A percentile compares a stretch with the other conserved stretches of the same genome.
Conservation (phyloP, 1,140 invertebrate genomes). For the Drosophila equinoxialis region DNA sequence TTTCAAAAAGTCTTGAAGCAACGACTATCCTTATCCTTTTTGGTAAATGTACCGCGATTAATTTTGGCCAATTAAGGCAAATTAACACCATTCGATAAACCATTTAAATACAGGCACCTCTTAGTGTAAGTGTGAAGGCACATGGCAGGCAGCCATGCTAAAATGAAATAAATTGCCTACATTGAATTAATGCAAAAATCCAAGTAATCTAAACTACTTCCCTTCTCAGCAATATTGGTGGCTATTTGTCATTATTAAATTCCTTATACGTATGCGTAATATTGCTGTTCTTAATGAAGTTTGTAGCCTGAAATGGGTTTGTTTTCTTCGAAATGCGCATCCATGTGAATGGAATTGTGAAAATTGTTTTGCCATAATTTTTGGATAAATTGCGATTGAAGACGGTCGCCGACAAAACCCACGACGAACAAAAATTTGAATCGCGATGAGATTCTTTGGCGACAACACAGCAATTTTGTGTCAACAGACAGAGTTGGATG, state of each 20-base stretch:
- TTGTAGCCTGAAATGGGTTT: slow-evolving; percentile 48
- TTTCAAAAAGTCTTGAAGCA: slow-evolving; percentile 1
- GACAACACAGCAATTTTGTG: slow-evolving; percentile 53
- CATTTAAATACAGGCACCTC: slow-evolving; percentile 3
- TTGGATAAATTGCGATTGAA: slow-evolving; percentile 50
- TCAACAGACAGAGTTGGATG: slow-evolving; percentile 1
- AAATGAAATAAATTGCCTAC: not conserved
- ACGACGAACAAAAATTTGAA: slow-evolving; percentile 40
- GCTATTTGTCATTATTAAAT: slow-evolving; percentile 31
- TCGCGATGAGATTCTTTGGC: slow-evolving; percentile 28
- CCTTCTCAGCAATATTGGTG: not conserved
- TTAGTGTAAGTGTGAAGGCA: slow-evolving; percentile 14
- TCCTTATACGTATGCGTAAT: not conserved
- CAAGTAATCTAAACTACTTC: not conserved
- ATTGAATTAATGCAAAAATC: slow-evolving; percentile 11
- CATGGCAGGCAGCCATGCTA: not conserved
- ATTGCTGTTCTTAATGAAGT: slow-evolving; percentile 43
- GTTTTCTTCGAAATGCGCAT: slow-evolving; percentile 37
- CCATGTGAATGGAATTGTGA: slow-evolving; percentile 43
- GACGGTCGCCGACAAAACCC: slow-evolving; percentile 40
- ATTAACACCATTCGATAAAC: slow-evolving; percentile 36
- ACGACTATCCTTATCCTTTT: slow-evolving; percentile 1
- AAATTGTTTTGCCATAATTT: slow-evolving; percentile 55
- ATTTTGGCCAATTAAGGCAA: slow-evolving; percentile 31
- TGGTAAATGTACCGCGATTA: slow-evolving; percentile 20